These are phyloP conservation scores for Myiagra hebetior DNA, from an alignment of 2,113 vertebrate species.

Conservation along the genomic window DNA sequence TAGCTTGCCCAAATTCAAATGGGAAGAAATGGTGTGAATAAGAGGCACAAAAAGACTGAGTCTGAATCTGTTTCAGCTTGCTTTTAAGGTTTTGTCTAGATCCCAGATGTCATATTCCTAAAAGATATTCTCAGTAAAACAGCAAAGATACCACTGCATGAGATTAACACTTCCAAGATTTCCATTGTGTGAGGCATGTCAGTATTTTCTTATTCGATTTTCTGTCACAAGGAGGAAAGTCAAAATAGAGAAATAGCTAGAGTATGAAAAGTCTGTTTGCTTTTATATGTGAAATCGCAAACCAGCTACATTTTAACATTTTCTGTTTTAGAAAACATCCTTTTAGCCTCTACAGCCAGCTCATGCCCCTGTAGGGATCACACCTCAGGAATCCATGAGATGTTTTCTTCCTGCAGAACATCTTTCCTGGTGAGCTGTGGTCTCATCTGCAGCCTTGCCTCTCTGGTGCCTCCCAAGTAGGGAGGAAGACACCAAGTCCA, in stretches of 20 bases:
- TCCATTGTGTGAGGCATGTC: not conserved
- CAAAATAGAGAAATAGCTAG: not conserved
- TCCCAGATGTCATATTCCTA: not conserved
- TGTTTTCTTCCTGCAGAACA: not conserved
- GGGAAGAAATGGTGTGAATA: not conserved
- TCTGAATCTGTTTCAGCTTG: not conserved
- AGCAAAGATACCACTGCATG: not conserved
- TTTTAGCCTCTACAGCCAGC: not conserved
- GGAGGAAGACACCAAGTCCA: not conserved
- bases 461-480: no score
- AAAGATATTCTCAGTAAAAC: not conserved
- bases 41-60: not conserved
- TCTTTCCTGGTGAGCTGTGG: not conserved
- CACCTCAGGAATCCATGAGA: not conserved
- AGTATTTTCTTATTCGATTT: not conserved
- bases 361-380: not conserved
- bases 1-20: not conserved
- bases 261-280: not conserved
- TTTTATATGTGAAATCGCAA: not conserved
- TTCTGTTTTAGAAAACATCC: not conserved
- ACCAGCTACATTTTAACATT: not conserved
- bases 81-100: not conserved
- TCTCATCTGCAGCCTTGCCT: not conserved
- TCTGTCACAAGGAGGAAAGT: not conserved
- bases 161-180: not conserved